phyloP scores from a whole-genome alignment of 2,797 vertebrate species.

The Columba guinea region DNA sequence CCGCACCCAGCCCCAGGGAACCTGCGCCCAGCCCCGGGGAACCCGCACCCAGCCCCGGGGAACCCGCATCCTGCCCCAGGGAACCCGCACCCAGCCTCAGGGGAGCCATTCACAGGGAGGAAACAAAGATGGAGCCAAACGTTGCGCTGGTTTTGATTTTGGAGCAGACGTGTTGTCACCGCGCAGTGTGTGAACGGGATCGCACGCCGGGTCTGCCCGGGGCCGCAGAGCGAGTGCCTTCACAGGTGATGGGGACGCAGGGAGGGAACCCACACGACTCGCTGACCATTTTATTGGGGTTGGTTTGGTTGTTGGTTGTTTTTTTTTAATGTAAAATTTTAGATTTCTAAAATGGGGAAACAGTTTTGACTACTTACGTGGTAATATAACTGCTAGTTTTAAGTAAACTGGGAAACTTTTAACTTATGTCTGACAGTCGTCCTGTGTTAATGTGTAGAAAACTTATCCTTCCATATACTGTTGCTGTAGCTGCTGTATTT shows the following conservation, averaged over 20 bases:
- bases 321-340: slow-evolving; percentile 73
- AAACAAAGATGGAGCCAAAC: rapidly evolving
- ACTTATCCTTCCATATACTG: slow-evolving; percentile 83
- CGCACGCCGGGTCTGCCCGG: neutral
- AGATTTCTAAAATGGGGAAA: slow-evolving; percentile 81
- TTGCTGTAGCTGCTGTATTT: slow-evolving; percentile 89
- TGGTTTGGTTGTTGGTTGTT: neutral
- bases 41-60: too few relatives aligned
- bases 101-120: neutral
- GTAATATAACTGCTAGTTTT: slow-evolving; percentile 83
- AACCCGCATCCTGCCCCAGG: too few relatives aligned
- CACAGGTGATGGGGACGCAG: slow-evolving; percentile 33
- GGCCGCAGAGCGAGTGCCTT: slow-evolving; percentile 75
- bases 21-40: too few relatives aligned
- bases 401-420: slow-evolving; percentile 81
- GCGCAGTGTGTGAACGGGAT: rapidly evolving
- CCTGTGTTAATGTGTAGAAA: slow-evolving; percentile 90
- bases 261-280: slow-evolving; percentile 11
- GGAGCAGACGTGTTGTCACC: neutral
- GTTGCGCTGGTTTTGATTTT: neutral
- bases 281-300: slow-evolving; percentile 42
- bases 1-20: too few relatives aligned
- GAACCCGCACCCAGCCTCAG: too few relatives aligned
- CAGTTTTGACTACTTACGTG: slow-evolving; percentile 76
- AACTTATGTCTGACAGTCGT: slow-evolving; percentile 84